Evolutionary conservation across 2,113 vertebrate species (phyloP).

Genomic region (human): DNA sequence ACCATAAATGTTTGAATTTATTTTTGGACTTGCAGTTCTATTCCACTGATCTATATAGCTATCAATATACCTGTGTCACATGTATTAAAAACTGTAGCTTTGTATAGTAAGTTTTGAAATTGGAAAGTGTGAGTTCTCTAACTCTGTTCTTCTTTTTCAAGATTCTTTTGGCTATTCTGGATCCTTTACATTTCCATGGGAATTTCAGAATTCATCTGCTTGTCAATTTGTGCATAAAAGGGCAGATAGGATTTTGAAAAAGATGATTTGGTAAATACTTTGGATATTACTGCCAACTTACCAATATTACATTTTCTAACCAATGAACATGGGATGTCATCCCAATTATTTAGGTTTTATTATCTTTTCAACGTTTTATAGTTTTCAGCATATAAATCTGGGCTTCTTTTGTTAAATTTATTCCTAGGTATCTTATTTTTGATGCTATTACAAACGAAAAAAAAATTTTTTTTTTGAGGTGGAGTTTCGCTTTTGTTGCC

Average conservation of each 20-base stretch:
- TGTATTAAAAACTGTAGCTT: neutral
- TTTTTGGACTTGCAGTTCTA: neutral
- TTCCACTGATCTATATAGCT: neutral
- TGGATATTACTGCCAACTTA: neutral
- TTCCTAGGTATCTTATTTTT: neutral
- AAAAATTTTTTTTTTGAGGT: no score
- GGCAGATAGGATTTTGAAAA: neutral
- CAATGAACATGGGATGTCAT: neutral
- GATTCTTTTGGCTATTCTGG: neutral
- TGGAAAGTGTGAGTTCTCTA: neutral
- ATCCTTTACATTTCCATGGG: neutral
- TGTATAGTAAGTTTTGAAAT: neutral
- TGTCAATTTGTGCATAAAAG: neutral
- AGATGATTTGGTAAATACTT: neutral
- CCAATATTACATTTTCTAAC: neutral
- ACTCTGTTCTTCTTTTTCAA: neutral
- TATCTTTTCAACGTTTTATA: neutral
- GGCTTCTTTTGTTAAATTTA: neutral
- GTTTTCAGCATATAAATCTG: neutral
- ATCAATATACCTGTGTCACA: neutral
- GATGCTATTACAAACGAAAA: neutral
- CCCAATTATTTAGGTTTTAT: neutral
- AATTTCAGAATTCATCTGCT: neutral
- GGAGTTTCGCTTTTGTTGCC: no score
- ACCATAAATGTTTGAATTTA: neutral